Conservation (phyloP, 2,888 invertebrate genomes). For the Drosophila kuntzei region DNA sequence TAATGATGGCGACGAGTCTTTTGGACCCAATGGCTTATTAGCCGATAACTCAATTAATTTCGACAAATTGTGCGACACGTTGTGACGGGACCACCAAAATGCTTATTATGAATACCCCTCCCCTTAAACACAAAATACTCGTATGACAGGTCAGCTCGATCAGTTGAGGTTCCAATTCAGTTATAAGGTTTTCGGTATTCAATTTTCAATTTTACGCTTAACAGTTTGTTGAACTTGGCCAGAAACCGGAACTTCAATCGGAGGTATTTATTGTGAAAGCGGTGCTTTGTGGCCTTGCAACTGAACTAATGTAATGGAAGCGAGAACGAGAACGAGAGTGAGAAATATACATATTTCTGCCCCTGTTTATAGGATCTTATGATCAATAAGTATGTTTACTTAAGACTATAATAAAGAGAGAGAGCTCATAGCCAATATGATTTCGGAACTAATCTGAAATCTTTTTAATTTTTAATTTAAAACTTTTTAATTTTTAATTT, state of each 20-base stretch:
- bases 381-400: no score
- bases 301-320: neutral
- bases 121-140: neutral
- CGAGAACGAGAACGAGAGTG: neutral
- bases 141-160: constrained; percentile 3
- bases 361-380: no score
- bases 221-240: constrained; percentile 20
- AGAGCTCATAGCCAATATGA: no score
- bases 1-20: constrained; percentile 71
- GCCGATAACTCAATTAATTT: constrained; percentile 79
- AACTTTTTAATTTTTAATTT: no score
- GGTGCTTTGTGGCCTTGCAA: constrained; percentile 1
- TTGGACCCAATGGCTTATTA: constrained; percentile 63
- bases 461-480: no score
- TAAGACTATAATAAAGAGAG: no score
- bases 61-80: constrained; percentile 65
- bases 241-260: constrained; percentile 18
- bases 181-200: constrained; percentile 7
- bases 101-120: constrained; percentile 31
- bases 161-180: constrained; percentile 6
- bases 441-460: no score
- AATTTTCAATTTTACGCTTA: constrained; percentile 6
- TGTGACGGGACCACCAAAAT: constrained; percentile 39
- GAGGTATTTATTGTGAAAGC: constrained; percentile 9
- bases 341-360: no score